Base-by-base conservation (phyloP, 1,140 invertebrate species). In the Pantala flavescens region DNA sequence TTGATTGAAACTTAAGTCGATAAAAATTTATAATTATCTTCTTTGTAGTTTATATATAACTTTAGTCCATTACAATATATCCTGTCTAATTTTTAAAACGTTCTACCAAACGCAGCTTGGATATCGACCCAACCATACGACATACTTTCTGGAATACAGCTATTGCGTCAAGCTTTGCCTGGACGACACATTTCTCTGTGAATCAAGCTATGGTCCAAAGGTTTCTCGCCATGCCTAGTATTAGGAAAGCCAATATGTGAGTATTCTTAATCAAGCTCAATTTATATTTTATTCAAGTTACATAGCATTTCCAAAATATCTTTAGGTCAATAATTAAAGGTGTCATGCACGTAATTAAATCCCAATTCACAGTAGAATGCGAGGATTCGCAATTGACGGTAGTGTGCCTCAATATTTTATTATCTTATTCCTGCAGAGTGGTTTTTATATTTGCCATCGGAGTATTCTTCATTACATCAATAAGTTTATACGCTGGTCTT, bases 151-250 rank as follows among this genome's bases (percentile, higher is more conserved):
- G 88, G 88, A 78, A 85, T 0, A 80, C 88, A 9, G 79, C 83
- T 0, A 78, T 90, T 75, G 89, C 88, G 0, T 84, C 85, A 16
- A 83, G 83, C 36, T 84, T 88, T 75, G 84, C 83, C 12, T 90
- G 86, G 85, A 80, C 88, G 43, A 80, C 85, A 23, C 82, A 85
- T 16, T 85, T 85, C 77, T 86, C 84, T 12, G 84, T 87, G 3
- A 88, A 88, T 78, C 89, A 90, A 77, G 78, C 79, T 14, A 85
- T 87, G 78, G 84, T 89, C 7, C 89, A 90, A 79, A 82, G 88
- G 74, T 88, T 87, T 74, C 80, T 89, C 11, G 83, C 87, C 14
- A 82, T 87, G 14, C 82, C 85, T 19, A 83, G 83, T 3, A 79
- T 87, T 0, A 81, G 78, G 70, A 77, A 84, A 76, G 86, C 86